These are phyloP conservation scores for Aplodontia rufa DNA, from an alignment of 2,113 vertebrate genomes.

Conservation along the genomic window DNA sequence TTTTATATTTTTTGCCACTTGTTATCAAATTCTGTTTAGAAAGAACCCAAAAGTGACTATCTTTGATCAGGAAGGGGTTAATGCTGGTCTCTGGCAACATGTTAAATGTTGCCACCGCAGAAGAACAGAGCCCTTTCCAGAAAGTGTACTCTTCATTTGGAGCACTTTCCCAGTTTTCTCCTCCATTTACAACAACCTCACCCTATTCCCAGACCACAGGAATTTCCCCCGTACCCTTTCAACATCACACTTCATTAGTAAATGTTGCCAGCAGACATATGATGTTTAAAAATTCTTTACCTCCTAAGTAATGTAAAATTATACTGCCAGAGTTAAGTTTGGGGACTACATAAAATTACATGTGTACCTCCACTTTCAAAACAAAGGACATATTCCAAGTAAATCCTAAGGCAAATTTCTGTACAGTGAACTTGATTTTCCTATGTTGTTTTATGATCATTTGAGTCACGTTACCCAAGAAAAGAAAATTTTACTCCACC, in stretches of 20 bases:
- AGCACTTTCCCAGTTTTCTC: constrained; percentile 52
- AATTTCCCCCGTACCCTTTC: constrained; percentile 62
- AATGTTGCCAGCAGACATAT: constrained; percentile 63
- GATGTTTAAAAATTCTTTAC: constrained; percentile 67
- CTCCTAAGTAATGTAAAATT: constrained; percentile 64
- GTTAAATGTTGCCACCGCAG: background rate
- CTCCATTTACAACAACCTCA: constrained; percentile 56
- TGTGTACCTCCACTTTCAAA: constrained; percentile 52
- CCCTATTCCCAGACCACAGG: constrained; percentile 46
- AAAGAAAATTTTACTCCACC: constrained; percentile 39
- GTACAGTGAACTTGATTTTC: constrained; percentile 54
- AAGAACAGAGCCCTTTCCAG: constrained; percentile 45
- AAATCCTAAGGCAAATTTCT: constrained; percentile 48
- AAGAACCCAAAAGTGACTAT: background rate
- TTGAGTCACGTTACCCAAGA: constrained; percentile 14
- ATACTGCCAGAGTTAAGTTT: constrained; percentile 39
- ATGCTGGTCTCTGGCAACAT: background rate
- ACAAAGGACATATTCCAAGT: constrained; percentile 28
- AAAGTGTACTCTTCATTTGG: constrained; percentile 28
- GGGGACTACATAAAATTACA: constrained; percentile 48
- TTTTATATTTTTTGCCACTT: background rate
- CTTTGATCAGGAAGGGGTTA: constrained; percentile 25
- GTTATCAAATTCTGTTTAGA: constrained; percentile 10
- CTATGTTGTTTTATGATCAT: constrained; percentile 50
- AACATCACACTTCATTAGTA: constrained; percentile 68